A percentile compares a stretch with the other conserved stretches of the same genome.
Evolutionary conservation across 2,113 vertebrate genomes (phyloP).

Genomic region (Cardinalis cardinalis): DNA sequence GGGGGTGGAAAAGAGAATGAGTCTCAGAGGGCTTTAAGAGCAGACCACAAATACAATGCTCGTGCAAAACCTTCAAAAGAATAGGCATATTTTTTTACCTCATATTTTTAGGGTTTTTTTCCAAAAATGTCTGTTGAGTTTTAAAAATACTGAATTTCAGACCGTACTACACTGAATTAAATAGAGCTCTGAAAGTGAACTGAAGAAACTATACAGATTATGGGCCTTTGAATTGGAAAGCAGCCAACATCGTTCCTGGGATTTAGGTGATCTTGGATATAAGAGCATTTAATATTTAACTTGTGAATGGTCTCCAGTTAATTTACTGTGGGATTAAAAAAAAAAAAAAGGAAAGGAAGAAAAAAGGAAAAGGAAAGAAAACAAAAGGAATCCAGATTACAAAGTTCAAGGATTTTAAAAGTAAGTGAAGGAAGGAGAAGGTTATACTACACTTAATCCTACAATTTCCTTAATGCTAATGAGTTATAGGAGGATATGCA

Average conservation of each 20-base stretch:
- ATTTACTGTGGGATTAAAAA: neutral
- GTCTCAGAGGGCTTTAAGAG: neutral
- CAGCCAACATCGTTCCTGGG: neutral
- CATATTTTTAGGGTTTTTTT: neutral
- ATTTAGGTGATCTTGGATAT: slow-evolving; percentile 10
- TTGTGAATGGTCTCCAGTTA: neutral
- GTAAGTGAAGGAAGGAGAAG: neutral
- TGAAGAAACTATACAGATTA: neutral
- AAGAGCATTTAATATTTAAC: neutral
- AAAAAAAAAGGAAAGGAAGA: neutral
- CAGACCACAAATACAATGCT: neutral
- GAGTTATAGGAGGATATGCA: neutral
- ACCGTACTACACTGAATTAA: neutral
- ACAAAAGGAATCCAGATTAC: neutral
- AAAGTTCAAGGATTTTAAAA: slow-evolving; percentile 2
- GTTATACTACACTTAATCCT: neutral
- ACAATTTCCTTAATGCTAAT: slow-evolving; percentile 35
- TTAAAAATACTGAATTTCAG: neutral
- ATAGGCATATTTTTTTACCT: neutral
- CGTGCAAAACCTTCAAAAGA: neutral
- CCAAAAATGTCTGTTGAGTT: neutral
- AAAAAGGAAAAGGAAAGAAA: neutral
- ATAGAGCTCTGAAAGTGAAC: neutral
- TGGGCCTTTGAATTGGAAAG: neutral
- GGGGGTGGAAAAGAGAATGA: neutral